Base-by-base conservation (phyloP, 1,140 invertebrate species). In the Agrypnia vestita region DNA sequence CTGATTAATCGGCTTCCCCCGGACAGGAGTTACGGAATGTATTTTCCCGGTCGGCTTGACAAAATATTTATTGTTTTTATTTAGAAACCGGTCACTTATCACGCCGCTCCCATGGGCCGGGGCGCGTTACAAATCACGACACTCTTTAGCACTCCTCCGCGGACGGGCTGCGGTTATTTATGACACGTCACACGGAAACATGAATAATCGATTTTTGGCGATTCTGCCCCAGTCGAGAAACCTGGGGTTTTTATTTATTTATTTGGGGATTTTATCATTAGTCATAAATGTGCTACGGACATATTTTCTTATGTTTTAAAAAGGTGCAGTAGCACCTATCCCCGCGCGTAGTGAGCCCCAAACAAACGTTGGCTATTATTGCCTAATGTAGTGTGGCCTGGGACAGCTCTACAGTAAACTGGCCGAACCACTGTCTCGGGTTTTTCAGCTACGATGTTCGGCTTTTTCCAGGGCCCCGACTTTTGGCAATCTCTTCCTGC, bases 41-140 rank as follows among this genome's bases (percentile, higher is more conserved):
- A 11, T 21, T 19, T 76, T 19, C 46, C 71, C 25, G 25, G 78
- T 9, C 35, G 9, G 19, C 51, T 55, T 74, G 78, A 79, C 78
- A 79, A 79, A 79, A 79, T 79, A 79, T 79, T 79, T 79, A 79
- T 75, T 79, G 71, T 74, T 61, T 47, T 79, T 67, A 62, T 74
- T 74, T 62, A 21, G 77, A 69, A 73, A 73, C 13, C 71, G 71
- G 67, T 49, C 44, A 71, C 67, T 25, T 21, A 71, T 71, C 67
- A 71, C 8, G 43, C 67, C 21, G 46, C 47, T 35, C 61, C 4
- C 21, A 64, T 44, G 61, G 21, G 61, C 43, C 4, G 46, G 17
- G 47, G 67, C 47, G 13, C 15, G 46, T 21, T 11, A 71, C 67
- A 71, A 71, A 71, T 71, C 67, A 47, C 43, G 15, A n/a, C 44